These are phyloP conservation scores for Cantharis lateralis DNA, from an alignment of 2,888 invertebrate genomes.

Conservation along the genomic window DNA sequence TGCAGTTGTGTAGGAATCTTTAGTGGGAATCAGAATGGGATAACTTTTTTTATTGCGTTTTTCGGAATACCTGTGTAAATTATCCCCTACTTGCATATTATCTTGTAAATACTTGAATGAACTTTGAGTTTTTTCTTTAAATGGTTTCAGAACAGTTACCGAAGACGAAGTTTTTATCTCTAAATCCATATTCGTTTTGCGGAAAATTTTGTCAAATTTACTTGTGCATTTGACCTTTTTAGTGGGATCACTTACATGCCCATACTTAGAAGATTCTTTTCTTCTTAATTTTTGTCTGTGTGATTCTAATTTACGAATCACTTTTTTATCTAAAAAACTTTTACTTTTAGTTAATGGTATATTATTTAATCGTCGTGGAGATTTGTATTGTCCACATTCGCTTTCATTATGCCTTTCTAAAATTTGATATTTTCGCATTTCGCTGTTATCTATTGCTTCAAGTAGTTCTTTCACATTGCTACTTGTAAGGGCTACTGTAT, in stretches of 20 bases:
- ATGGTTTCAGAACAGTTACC: neutral
- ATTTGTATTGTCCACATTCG: neutral
- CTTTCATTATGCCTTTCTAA: neutral
- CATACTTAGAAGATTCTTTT: neutral
- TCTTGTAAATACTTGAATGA: neutral
- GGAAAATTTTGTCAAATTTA: neutral
- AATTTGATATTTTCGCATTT: neutral
- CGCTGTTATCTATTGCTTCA: neutral
- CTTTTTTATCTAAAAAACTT: neutral
- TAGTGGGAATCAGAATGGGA: neutral
- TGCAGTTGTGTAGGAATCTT: neutral
- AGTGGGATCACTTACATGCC: neutral
- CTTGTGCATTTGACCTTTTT: neutral
- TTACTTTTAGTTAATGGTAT: neutral
- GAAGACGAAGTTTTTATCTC: neutral
- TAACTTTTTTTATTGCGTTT: neutral
- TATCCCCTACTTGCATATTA: neutral
- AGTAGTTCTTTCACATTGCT: neutral
- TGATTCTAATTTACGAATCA: neutral
- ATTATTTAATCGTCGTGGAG: neutral
- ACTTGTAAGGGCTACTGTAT: neutral
- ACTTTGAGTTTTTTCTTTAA: neutral
- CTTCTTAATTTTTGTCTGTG: constrained; percentile 1
- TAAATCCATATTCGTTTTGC: neutral
- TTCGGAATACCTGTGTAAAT: neutral